phyloP scores from a whole-genome alignment of 2,888 invertebrate genomes.

The Nomada fabriciana region DNA sequence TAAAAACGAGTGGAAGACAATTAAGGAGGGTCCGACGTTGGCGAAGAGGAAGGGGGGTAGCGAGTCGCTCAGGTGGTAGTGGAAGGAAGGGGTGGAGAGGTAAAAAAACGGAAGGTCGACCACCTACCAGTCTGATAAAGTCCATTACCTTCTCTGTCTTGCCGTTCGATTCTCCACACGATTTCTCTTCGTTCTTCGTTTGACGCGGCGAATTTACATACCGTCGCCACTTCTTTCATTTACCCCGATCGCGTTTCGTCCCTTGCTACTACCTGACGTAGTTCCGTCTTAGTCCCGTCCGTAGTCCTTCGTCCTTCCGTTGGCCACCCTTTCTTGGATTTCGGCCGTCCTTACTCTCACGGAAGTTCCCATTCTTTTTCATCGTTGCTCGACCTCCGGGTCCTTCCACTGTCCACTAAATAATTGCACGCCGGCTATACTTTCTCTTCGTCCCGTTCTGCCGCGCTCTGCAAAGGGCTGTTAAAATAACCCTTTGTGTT shows the following conservation, averaged over 20 bases:
- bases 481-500: slow-evolving; percentile 77
- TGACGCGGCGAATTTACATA: slow-evolving; percentile 40
- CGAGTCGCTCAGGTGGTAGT: slow-evolving; percentile 30
- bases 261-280: too few species aligned
- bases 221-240: slow-evolving; percentile 21
- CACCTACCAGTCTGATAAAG: slow-evolving; percentile 76
- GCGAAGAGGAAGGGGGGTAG: slow-evolving; percentile 24
- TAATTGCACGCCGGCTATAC: slow-evolving; percentile 76
- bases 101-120: slow-evolving; percentile 74
- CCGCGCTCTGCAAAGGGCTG: slow-evolving; percentile 76
- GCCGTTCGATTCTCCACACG: slow-evolving; percentile 59
- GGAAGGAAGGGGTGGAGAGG: slow-evolving; percentile 25
- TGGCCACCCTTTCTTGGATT: slow-evolving; percentile 1
- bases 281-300: slow-evolving; percentile 26
- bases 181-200: slow-evolving; percentile 50
- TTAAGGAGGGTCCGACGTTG: slow-evolving; percentile 66
- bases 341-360: slow-evolving; percentile 1
- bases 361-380: slow-evolving; percentile 32
- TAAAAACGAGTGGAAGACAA: slow-evolving; percentile 80
- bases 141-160: slow-evolving; percentile 73
- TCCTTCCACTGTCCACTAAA: slow-evolving; percentile 72
- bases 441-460: slow-evolving; percentile 70
- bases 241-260: slow-evolving; percentile 44
- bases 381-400: slow-evolving; percentile 26
- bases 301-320: slow-evolving; percentile 16